phyloP scores from a whole-genome alignment of 2,888 invertebrate genomes.

The Pyrrhia umbra region DNA sequence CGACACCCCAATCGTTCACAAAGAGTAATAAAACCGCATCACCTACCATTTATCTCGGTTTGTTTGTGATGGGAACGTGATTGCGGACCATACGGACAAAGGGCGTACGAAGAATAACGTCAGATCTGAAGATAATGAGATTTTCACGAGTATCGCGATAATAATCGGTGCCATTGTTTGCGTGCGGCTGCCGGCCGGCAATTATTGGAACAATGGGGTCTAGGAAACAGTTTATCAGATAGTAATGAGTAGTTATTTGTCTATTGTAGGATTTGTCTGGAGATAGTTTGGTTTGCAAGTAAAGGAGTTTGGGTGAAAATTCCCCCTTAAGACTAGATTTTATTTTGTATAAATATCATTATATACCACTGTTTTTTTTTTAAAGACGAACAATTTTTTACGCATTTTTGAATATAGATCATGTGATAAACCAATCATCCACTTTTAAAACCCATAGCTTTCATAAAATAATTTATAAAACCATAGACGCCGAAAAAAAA shows the following conservation, averaged over 20 bases:
- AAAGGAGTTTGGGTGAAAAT: conserved; percentile 15
- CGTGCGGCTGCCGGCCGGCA: conserved; percentile 65
- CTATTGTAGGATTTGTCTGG: conserved; percentile 42
- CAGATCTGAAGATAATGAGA: conserved; percentile 78
- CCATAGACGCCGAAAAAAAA: too few relatives aligned
- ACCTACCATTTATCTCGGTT: conserved; percentile 71
- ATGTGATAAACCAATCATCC: too few relatives aligned
- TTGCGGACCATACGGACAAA: conserved; percentile 60
- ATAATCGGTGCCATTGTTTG: conserved; percentile 75
- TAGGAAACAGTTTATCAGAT: conserved; percentile 61
- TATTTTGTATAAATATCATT: too few relatives aligned
- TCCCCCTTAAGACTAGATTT: background rate
- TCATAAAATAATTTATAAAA: too few relatives aligned
- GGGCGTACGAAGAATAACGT: conserved; percentile 65
- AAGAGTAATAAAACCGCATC: conserved; percentile 73
- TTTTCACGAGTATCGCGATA: conserved; percentile 78
- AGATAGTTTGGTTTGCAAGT: conserved; percentile 25
- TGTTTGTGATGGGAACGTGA: conserved; percentile 77
- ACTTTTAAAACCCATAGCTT: too few relatives aligned
- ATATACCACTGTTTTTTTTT: too few relatives aligned
- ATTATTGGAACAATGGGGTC: conserved; percentile 64
- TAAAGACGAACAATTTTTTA: too few relatives aligned
- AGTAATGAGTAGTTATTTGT: conserved; percentile 52
- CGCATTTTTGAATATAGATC: too few relatives aligned
- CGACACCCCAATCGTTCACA: conserved; percentile 59